phyloP scores from a whole-genome alignment of 2,888 invertebrate genomes.

The Rambutsinella grinnellia region DNA sequence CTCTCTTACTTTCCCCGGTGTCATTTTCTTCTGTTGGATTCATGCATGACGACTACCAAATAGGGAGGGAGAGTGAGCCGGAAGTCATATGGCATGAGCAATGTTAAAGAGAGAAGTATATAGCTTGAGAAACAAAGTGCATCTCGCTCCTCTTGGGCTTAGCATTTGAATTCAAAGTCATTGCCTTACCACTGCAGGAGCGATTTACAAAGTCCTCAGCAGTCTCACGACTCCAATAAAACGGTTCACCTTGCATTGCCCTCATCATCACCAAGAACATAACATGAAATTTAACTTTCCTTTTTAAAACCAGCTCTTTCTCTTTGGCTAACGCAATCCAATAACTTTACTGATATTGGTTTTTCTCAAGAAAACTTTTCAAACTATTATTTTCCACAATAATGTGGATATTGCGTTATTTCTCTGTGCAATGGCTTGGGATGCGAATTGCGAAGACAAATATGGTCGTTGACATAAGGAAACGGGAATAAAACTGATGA shows the following conservation, averaged over 20 bases:
- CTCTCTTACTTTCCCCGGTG: constrained; percentile 21
- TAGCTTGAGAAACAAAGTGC: constrained; percentile 16
- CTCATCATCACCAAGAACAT: constrained; percentile 15
- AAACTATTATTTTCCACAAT: too few species aligned
- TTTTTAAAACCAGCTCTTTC: too few species aligned
- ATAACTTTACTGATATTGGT: too few species aligned
- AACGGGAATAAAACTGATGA: constrained; percentile 24
- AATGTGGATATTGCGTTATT: too few species aligned
- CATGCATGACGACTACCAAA: constrained; percentile 42
- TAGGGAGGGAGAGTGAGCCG: constrained; percentile 10
- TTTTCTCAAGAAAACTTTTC: too few species aligned
- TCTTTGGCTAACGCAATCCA: too few species aligned
- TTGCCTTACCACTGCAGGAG: constrained; percentile 4
- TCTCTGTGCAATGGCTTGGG: too few species aligned
- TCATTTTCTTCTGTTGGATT: constrained; percentile 16
- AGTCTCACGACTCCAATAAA: constrained; percentile 46
- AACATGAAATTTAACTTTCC: too few species aligned
- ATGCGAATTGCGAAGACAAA: background rate
- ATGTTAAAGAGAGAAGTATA: background rate
- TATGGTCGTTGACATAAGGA: background rate
- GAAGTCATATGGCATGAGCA: background rate
- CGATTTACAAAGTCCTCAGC: background rate
- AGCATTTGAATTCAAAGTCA: constrained; percentile 37
- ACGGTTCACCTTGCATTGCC: constrained; percentile 43
- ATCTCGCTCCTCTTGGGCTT: background rate